Evolutionary conservation across 1,140 invertebrate genomes (phyloP), one percentile per base, ranked within the genome.

Genomic region (Ceratina japonica): DNA sequence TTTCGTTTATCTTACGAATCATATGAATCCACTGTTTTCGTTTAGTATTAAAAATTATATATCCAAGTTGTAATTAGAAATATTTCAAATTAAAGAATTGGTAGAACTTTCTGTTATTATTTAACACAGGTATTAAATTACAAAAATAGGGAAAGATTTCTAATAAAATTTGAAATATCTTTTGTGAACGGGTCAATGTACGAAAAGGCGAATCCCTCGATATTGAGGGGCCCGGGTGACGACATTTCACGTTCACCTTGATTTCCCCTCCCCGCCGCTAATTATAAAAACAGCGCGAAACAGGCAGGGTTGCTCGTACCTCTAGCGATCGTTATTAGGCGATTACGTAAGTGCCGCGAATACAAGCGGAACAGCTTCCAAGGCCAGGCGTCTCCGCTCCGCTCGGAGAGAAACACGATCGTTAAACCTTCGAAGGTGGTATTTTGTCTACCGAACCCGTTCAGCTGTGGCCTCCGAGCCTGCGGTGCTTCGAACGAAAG

Each of bases 271-370:
- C 20, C 69, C 22, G 7, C 22, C 58, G 63, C 37, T 31, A 62
- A 56, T 20, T 27, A 56, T 22, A 12, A 65, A 49, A 69, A 22
- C 18, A 52, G 1, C 65, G 3, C 15, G 72, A 64, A 70, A 20
- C 61, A 20, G 73, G 62, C 54, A 18, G 62, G 79, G 58, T 66
- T 56, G 68, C n/a, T 72, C 3, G 16, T 56, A 44, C 37, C 37
- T 66, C 56, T 49, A 16, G n/a, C 59, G 31, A 84, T 84, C 83
- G 79, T 78, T 83, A 73, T 86, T 86, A 66, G 64, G 61, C 69
- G 82, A 87, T 89, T 90, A 84, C 87, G 84, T 83, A 90, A 89
- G 82, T 68, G 62, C 59, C 44, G 79, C 64, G 83, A 85, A 85
- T 77, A 83, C 63, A 64, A 77, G 70, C 64, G 72, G 71, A 86